These are phyloP conservation scores for Clarias fuscus DNA, from an alignment of 2,797 vertebrate species.

Conservation along the genomic window DNA sequence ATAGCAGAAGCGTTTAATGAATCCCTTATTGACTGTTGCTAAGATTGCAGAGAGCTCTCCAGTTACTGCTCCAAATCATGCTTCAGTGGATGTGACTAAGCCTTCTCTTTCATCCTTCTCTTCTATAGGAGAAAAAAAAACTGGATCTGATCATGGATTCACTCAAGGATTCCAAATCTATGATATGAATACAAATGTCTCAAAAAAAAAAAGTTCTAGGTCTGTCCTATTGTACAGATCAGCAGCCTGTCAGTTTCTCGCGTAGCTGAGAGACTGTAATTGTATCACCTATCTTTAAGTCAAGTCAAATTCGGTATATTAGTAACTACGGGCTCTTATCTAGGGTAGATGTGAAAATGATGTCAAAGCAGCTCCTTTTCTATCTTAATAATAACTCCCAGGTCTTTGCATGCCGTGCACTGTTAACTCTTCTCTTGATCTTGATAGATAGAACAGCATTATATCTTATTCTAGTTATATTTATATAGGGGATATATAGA, in stretches of 20 bases:
- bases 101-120: neutral
- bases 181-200: neutral
- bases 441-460: neutral
- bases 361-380: slow-evolving; percentile 3
- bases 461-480: neutral
- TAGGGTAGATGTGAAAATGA: neutral
- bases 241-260: neutral
- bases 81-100: slow-evolving; percentile 12
- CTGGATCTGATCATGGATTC: neutral
- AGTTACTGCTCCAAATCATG: slow-evolving; percentile 7
- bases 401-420: neutral
- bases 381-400: neutral
- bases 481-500: no score
- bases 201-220: neutral
- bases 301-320: neutral
- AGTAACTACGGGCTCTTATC: neutral
- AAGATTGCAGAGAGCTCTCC: slow-evolving; percentile 26
- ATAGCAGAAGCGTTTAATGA: slow-evolving; percentile 33
- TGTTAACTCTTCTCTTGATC: neutral
- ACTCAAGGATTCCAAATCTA: neutral
- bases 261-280: slow-evolving; percentile 10
- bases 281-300: neutral
- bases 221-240: neutral
- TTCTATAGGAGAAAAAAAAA: neutral
- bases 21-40: slow-evolving; percentile 44